Conservation (phyloP, 2,113 vertebrate genomes). For the Phalacrocorax aristotelis region DNA sequence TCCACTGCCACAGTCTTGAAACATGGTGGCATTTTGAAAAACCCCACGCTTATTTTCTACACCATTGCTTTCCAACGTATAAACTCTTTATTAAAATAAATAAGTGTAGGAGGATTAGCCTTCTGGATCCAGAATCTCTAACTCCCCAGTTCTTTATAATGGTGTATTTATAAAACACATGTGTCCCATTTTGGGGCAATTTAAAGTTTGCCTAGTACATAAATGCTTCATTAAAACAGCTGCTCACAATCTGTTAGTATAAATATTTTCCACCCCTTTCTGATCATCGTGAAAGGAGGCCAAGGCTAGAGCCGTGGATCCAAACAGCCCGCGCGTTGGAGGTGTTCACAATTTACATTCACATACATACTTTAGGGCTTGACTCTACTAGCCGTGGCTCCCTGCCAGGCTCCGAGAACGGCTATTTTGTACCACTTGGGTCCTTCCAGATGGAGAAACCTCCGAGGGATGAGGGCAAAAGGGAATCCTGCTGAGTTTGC, state of each 20-base stretch:
- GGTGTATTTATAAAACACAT: constrained; percentile 54
- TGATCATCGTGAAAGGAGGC: neutral
- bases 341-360: neutral
- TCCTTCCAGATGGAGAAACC: neutral
- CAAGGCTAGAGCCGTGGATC: neutral
- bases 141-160: constrained; percentile 21
- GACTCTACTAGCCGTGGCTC: neutral
- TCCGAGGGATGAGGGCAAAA: neutral
- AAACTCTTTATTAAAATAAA: constrained; percentile 40
- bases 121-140: constrained; percentile 32
- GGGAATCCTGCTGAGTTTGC: neutral
- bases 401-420: neutral
- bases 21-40: neutral
- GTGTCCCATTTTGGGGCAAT: constrained; percentile 51
- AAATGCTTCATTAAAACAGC: constrained; percentile 60
- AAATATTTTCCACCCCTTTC: constrained; percentile 55
- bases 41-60: neutral
- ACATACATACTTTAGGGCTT: neutral
- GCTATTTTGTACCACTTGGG: neutral
- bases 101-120: constrained; percentile 5
- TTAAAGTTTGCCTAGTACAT: constrained; percentile 32
- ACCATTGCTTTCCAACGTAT: neutral
- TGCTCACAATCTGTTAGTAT: constrained; percentile 56
- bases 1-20: neutral
- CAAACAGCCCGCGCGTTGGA: neutral